Evolutionary conservation across 2,113 vertebrate species (phyloP).

Genomic region (Ginglymostoma cirratum): DNA sequence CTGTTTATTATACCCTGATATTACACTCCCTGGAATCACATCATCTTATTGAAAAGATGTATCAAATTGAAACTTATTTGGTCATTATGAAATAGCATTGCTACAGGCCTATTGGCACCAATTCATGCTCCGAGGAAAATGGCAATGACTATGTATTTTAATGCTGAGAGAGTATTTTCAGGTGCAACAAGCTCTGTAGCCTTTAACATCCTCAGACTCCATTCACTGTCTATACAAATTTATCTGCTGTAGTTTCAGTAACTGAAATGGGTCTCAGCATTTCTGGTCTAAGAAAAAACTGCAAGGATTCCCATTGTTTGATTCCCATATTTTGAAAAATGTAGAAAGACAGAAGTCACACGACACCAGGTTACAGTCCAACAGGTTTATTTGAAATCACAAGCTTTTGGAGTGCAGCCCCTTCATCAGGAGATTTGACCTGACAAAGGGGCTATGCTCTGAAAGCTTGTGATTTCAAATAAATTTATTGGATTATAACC

Average conservation of each 20-base stretch:
- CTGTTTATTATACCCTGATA: no score
- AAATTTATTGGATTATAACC: no score
- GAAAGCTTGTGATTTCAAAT: no score
- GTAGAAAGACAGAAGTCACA: no score
- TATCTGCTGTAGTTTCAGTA: not conserved
- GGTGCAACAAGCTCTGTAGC: not conserved
- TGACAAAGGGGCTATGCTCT: no score
- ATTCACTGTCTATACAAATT: not conserved
- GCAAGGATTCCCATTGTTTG: not conserved
- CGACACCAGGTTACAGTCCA: no score
- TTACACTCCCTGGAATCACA: no score
- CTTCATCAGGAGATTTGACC: no score
- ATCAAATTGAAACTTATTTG: not conserved
- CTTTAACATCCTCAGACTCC: not conserved
- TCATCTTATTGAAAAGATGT: no score
- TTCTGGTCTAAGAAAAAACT: not conserved
- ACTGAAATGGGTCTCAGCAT: not conserved
- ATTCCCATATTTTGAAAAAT: not conserved
- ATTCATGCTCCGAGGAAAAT: not conserved
- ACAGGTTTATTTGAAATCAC: no score
- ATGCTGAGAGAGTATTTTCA: not conserved
- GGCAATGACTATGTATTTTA: not conserved
- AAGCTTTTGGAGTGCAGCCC: no score
- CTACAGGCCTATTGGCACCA: not conserved
- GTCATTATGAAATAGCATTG: not conserved